Evolutionary conservation across 2,888 invertebrate species (phyloP), one percentile per base, ranked within the genome.

Genomic region (Spatulosminthurus flaviceps): DNA sequence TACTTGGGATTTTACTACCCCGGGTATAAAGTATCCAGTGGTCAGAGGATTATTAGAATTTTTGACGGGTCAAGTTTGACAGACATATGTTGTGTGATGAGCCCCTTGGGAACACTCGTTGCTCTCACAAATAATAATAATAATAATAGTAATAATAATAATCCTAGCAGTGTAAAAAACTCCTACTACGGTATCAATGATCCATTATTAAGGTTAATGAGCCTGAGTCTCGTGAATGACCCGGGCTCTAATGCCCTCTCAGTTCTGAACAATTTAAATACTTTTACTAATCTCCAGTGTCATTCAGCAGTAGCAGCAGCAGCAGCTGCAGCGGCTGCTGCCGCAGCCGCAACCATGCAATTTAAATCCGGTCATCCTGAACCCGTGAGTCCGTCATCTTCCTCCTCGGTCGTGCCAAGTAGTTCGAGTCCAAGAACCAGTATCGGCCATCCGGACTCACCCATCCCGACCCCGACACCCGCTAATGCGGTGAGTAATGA

Each of bases 121-220:
- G 74, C 70, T 75, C 51, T 51, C 51, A 75, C 71, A 1, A 71
- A 61, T 71, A 70, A 71, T 41, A 41, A 29, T 42, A 78, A 29
- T 29, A 24, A 29, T 13, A 67, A 28, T n/a, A 60, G 22, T 22
- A 60, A 60, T 22, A 71, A 61, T 71, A 70, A 71, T 64, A 41
- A 29, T 42, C 72, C n/a, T 29, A 24, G n/a, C 7, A 67, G 67
- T 28, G 26, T 67, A 5, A 70, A 70, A 22, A 41, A 67, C 24
- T 28, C 41, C 5, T 42, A 43, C 29, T 61, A 71, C 61, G 41
- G 42, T 26, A 79, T 81, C 78, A 83, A 82, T 83, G 84, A 84
- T 74, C 82, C 82, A 24, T 71, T 83, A 51, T 69, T 84, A 26
- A 84, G 82, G 81, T 82, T 84, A 77, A 84, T 84, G 84, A 84